Percentiles rank a stretch among this genome's conserved stretches.
Evolutionary conservation across 2,888 invertebrate species (phyloP).

Genomic region (Lasioglossum pauxillum): DNA sequence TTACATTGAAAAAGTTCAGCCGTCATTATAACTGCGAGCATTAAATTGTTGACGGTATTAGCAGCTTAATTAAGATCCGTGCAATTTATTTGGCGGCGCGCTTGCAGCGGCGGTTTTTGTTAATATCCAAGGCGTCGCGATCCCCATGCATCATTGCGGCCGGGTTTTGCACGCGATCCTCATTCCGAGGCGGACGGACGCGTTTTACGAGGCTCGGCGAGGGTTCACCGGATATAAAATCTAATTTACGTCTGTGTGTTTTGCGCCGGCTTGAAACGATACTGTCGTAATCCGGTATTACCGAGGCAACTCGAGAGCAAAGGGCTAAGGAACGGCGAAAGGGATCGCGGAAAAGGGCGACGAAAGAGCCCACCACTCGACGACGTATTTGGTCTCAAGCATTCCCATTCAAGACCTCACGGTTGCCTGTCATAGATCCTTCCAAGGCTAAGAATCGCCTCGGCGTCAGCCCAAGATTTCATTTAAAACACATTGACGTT

Average conservation of each 20-base stretch:
- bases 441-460: too few relatives aligned
- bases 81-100: background rate
- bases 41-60: background rate
- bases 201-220: slow-evolving; percentile 8
- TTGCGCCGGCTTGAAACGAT: background rate
- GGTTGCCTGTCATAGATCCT: too few relatives aligned
- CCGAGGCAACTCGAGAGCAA: background rate
- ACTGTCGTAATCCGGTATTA: background rate
- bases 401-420: background rate
- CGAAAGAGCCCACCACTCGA: background rate
- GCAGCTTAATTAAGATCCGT: background rate
- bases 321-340: background rate
- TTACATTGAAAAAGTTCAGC: too few relatives aligned
- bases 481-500: too few relatives aligned
- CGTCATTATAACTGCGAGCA: background rate
- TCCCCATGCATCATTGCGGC: background rate
- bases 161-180: background rate
- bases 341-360: background rate
- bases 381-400: background rate
- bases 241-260: slow-evolving; percentile 7
- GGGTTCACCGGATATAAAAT: slow-evolving; percentile 8
- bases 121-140: background rate
- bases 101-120: background rate
- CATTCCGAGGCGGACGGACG: background rate
- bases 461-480: too few relatives aligned